phyloP scores from a whole-genome alignment of 2,113 vertebrate genomes.

The Rhinoptilus africanus region DNA sequence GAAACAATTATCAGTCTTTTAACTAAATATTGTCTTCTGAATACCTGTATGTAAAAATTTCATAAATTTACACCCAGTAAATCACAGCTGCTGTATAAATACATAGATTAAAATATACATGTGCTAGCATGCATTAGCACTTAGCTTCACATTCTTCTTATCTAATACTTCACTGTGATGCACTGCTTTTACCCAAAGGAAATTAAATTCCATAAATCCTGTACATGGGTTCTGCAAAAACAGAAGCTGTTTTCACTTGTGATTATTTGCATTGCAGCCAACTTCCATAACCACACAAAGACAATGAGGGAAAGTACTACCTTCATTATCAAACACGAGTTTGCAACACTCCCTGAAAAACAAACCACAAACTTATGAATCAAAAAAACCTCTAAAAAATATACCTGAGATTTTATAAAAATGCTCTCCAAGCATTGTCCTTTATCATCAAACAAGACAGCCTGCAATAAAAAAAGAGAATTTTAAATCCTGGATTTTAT shows the following conservation, averaged over 20 bases:
- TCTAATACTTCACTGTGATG: not conserved
- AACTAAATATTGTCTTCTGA: not conserved
- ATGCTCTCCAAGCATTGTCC: constrained; percentile 76
- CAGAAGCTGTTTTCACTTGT: not conserved
- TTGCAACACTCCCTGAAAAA: not conserved
- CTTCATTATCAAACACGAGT: not conserved
- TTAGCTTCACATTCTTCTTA: not conserved
- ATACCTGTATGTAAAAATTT: accelerated
- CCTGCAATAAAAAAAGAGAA: constrained; percentile 59
- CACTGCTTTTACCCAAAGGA: not conserved
- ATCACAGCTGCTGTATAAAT: not conserved
- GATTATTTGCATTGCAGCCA: not conserved
- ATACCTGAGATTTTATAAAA: constrained; percentile 79
- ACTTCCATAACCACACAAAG: not conserved
- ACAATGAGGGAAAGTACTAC: not conserved
- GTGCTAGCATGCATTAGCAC: not conserved
- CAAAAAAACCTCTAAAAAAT: not conserved
- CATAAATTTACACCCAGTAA: not conserved
- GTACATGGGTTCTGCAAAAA: not conserved
- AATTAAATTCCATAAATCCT: not conserved
- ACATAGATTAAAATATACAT: not conserved
- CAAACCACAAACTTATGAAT: not conserved
- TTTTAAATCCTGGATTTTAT: not conserved
- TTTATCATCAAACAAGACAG: constrained; percentile 75
- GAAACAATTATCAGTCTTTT: not conserved